Base-by-base conservation (phyloP, 2,888 invertebrate species). In the Pinctada fucata region DNA sequence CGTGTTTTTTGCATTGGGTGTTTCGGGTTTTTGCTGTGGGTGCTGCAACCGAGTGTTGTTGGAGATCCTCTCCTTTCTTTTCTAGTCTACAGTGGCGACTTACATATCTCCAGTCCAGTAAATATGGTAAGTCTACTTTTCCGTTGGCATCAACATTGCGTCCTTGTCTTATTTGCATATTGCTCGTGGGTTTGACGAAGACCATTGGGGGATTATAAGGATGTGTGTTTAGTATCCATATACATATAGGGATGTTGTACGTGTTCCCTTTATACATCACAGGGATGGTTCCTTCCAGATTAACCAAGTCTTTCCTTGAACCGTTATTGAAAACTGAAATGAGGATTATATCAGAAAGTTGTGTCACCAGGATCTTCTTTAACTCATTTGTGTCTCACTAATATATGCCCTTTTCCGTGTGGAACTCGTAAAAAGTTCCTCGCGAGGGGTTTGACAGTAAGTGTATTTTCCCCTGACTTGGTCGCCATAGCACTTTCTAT, bases 161-260 rank as follows among this genome's bases (percentile, higher is more conserved):
- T 10, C 98, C 98, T 16, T 97, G 96, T 94, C 97, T 98, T 83
- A 99, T 98, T 81, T 95, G 95, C 99, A 99, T 99, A 85, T 96
- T 97, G 52, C 95, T 91, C 3, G 99, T 99, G 8, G 99, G 99
- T 92, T 95, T 96, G 0, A 99, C 99, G 88, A 92, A 94, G 69
- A 94, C 94, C 93, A 99, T 95, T 0, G 99, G 99, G 58, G 99
- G 97, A 93, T 97, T 97, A 91, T 96, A 95, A 0, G 99, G 99
- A 94, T 99, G 98, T 3, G 98, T 98, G 91, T 99, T 98, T 95
- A 97, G 96, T 72, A 99, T 92, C 97, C 97, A 99, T 89, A 99
- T 96, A 91, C 96, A 96, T 65, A 99, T 95, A 13, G 99, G 99
- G 92, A 99, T 99, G 93, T 99, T 97, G 93, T 99, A 99, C 69